Percentiles rank a stretch among this genome's conserved stretches.
Evolutionary conservation across 2,888 invertebrate species (phyloP).

Genomic region (Fissipunctia ypsillon): DNA sequence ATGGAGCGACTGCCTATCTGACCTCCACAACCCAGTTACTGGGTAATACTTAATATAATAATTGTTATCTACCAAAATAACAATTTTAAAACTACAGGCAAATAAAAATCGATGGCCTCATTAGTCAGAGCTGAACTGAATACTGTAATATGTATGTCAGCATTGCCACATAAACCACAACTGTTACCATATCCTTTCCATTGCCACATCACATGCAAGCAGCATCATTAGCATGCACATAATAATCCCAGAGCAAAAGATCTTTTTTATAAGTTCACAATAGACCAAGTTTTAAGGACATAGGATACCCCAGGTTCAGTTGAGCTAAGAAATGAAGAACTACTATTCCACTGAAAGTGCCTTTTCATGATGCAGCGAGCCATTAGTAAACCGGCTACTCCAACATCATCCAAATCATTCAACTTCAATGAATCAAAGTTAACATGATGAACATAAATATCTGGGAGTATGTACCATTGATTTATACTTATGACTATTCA

Average conservation of each 20-base stretch:
- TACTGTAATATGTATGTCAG: constrained; percentile 19
- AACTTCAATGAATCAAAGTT: background rate
- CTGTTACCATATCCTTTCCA: constrained; percentile 24
- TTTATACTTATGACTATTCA: background rate
- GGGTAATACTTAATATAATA: too few species aligned
- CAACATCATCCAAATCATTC: background rate
- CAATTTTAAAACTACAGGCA: constrained; percentile 18
- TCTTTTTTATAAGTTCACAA: background rate
- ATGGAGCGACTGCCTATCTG: too few species aligned
- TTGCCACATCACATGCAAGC: constrained; percentile 42
- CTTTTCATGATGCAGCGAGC: background rate
- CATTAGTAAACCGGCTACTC: background rate
- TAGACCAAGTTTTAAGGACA: background rate
- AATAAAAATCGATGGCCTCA: constrained; percentile 38
- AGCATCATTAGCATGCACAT: constrained; percentile 18
- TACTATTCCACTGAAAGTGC: background rate
- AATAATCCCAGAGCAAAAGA: constrained; percentile 2
- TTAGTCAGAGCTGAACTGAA: constrained; percentile 21
- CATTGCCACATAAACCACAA: constrained; percentile 37
- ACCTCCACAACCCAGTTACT: too few species aligned
- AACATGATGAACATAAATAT: background rate
- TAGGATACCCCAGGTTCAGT: background rate
- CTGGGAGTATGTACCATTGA: constrained; percentile 1
- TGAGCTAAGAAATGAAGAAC: background rate
- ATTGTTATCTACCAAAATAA: constrained; percentile 19